Evolutionary conservation across 53 echinoderm and acorn worm species (phyloP), one percentile per base, ranked within the genome.

Genomic region (Stichopus horrens): DNA sequence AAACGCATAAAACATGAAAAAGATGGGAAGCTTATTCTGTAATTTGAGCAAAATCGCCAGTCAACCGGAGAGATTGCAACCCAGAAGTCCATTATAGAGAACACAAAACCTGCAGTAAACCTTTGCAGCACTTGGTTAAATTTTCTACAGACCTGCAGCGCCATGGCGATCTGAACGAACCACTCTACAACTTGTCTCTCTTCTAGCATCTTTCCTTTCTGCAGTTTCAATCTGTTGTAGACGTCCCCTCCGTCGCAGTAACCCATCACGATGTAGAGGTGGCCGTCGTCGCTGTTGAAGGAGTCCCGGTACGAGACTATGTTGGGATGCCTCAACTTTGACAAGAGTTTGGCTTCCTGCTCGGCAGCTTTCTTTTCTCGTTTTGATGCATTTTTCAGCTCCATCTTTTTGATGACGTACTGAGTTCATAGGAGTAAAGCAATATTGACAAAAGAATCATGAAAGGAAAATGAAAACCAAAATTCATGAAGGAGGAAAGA

Each of bases 91-190:
- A 37, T 37, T 37, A 2, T 2, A 37, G 37, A 37, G 37, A 37
- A 37, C 37, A 37, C 37, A 37, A 0, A 2, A 37, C 37, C 1
- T 37, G 37, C 2, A 37, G 37, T 37, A 37, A 37, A 37, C 37
- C 37, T 37, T 37, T 37, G 37, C 37, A 37, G 37, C n/a, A n/a
- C n/a, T n/a, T 37, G 75, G n/a, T 23, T 13, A 9, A 22, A 65
- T 18, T 65, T 53, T 37, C 14, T 23, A 79, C 89, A 76, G n/a
- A 98, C 98, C 98, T 98, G 98, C 74, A 98, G 67, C 18, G 98
- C 98, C 98, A 98, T 98, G 21, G 98, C 98, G 22, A 98, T 98
- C 89, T 98, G 98, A 16, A 98, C 98, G 84, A 98, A 98, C 98
- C 98, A 98, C 75, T 98, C 98, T 75, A 98, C 98, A 71, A 98